A percentile compares a stretch with the other conserved stretches of the same genome.
phyloP scores from a whole-genome alignment of 2,888 invertebrate genomes.

The Seira sanloemensis region DNA sequence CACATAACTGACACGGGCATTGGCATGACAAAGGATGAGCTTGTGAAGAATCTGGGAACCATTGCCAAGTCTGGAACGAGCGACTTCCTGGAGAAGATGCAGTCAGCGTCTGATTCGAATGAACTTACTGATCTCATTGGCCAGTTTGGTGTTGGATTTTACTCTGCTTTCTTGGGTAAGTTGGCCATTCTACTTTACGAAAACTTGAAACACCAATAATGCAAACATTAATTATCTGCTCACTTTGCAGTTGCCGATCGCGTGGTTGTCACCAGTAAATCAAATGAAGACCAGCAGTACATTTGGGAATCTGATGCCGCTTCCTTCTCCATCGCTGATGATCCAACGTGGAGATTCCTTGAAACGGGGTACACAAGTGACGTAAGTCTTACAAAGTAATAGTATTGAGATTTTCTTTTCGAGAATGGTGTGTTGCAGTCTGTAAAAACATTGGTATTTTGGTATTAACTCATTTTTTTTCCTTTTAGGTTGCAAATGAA shows the following conservation, averaged over 20 bases:
- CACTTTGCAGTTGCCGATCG: slow-evolving; percentile 87
- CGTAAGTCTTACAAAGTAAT: no score
- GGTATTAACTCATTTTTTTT: slow-evolving; percentile 60
- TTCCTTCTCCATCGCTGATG: slow-evolving; percentile 91
- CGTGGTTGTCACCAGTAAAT: slow-evolving; percentile 96
- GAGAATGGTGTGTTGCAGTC: no score
- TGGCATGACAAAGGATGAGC: slow-evolving; percentile 96
- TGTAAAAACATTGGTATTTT: no score
- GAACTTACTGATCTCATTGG: slow-evolving; percentile 99
- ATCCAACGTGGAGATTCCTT: slow-evolving; percentile 96
- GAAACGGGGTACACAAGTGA: slow-evolving; percentile 91
- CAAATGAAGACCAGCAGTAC: slow-evolving; percentile 94
- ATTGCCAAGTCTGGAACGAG: slow-evolving; percentile 99
- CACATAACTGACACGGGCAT: slow-evolving; percentile 98
- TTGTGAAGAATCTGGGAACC: slow-evolving; percentile 97
- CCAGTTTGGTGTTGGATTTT: slow-evolving; percentile 99
- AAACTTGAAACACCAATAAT: no score
- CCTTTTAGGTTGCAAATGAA: slow-evolving; percentile 88
- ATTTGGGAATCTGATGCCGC: slow-evolving; percentile 98
- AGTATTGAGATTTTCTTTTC: not conserved
- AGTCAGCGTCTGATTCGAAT: slow-evolving; percentile 79
- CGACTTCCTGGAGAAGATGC: slow-evolving; percentile 95
- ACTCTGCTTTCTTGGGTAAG: slow-evolving; percentile 90
- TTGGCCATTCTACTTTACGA: not conserved
- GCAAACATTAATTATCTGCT: no score